phyloP scores from a whole-genome alignment of 2,797 vertebrate genomes.

The Avahi laniger region DNA sequence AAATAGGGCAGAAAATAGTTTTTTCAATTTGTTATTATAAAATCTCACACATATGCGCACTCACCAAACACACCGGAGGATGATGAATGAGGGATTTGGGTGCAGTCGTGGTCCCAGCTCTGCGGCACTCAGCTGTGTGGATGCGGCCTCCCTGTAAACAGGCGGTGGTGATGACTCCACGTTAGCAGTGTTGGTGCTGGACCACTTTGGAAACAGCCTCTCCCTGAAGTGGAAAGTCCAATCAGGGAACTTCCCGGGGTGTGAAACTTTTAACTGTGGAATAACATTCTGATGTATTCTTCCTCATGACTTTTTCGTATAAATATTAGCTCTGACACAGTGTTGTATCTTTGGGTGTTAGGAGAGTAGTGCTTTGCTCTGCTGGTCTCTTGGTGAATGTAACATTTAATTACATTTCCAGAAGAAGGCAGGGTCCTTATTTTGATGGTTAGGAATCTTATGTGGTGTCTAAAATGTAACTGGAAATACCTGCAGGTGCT shows the following conservation, averaged over 20 bases:
- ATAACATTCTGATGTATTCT: constrained; percentile 26
- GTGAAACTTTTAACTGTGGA: constrained; percentile 41
- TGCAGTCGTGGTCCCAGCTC: not conserved
- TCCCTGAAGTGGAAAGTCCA: constrained; percentile 28
- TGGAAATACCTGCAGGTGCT: not conserved
- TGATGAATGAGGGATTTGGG: not conserved
- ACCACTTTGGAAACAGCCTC: not conserved
- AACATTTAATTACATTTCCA: constrained; percentile 28
- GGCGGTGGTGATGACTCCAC: not conserved
- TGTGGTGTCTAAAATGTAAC: not conserved
- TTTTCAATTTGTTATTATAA: not conserved
- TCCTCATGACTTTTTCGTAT: constrained; percentile 3
- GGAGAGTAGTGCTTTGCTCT: not conserved
- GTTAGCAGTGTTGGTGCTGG: constrained; percentile 11
- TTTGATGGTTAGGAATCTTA: not conserved
- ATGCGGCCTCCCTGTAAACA: not conserved
- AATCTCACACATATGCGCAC: not conserved
- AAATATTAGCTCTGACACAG: not conserved
- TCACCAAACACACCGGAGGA: not conserved
- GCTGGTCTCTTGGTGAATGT: not conserved
- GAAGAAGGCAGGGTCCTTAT: not conserved
- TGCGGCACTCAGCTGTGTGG: not conserved
- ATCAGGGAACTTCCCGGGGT: constrained; percentile 59
- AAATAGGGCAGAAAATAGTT: not conserved
- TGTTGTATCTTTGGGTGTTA: not conserved